These are phyloP conservation scores for Adoxophyes honmai DNA, from an alignment of 1,140 invertebrate species.

Conservation along the genomic window DNA sequence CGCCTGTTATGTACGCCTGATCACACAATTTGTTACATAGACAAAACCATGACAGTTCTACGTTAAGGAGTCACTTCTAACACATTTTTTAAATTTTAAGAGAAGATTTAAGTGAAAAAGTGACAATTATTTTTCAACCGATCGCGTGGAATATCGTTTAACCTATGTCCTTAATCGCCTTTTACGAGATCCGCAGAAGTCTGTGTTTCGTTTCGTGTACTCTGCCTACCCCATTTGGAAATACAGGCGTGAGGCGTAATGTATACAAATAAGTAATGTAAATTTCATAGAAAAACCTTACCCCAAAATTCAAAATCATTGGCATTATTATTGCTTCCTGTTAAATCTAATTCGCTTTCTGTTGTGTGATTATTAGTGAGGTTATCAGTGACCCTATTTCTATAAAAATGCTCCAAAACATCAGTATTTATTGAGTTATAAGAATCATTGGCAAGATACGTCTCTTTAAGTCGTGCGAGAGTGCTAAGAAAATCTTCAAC, in stretches of 20 bases:
- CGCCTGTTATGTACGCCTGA: too few relatives aligned
- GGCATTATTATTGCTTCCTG: slow-evolving; percentile 27
- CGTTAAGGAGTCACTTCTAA: too few relatives aligned
- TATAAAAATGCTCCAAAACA: slow-evolving; percentile 32
- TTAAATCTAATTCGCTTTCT: slow-evolving; percentile 16
- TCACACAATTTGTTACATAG: too few relatives aligned
- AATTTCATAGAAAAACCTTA: slow-evolving; percentile 22
- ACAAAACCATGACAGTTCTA: too few relatives aligned
- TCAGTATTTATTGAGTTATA: slow-evolving; percentile 34
- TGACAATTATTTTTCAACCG: too few relatives aligned
- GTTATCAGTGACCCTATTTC: slow-evolving; percentile 15
- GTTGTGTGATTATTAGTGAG: not conserved
- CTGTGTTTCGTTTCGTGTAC: too few relatives aligned
- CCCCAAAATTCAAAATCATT: slow-evolving; percentile 35
- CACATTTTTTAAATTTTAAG: too few relatives aligned
- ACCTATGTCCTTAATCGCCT: too few relatives aligned
- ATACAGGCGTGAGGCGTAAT: too few relatives aligned
- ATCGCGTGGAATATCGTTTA: not conserved
- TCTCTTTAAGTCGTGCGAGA: slow-evolving; percentile 33
- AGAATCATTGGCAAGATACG: slow-evolving; percentile 22
- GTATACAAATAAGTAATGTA: not conserved
- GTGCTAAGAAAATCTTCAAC: slow-evolving; percentile 36
- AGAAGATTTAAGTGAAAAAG: too few relatives aligned
- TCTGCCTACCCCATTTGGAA: too few relatives aligned
- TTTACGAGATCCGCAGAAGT: too few relatives aligned